Conservation (phyloP, 2,888 invertebrate species). For the Gerosis bhagava region DNA sequence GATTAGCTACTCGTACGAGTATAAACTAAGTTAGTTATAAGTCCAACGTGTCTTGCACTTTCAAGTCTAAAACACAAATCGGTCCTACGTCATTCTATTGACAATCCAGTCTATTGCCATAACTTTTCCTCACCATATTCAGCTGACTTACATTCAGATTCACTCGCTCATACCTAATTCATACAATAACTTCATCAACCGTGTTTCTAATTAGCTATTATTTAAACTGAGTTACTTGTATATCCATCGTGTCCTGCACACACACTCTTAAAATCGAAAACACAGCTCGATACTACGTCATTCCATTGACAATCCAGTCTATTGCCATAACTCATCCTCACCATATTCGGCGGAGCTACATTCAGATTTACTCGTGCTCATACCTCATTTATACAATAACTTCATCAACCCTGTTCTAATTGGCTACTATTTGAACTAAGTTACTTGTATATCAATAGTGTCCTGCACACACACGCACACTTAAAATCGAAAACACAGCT, state of each 20-base stretch:
- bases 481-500: background rate
- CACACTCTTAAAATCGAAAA: too few species aligned
- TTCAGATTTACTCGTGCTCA: slow-evolving; percentile 16
- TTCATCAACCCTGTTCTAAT: background rate
- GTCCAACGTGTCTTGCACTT: too few species aligned
- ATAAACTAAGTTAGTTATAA: too few species aligned
- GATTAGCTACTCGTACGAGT: too few species aligned
- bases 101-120: too few species aligned
- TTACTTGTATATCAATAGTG: too few species aligned
- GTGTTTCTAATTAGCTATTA: background rate
- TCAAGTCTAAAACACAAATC: too few species aligned
- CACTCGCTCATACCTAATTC: slow-evolving; percentile 21
- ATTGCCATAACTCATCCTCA: background rate
- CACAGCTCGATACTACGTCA: background rate
- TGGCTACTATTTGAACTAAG: background rate
- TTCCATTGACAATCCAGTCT: too few species aligned
- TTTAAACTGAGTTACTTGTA: background rate
- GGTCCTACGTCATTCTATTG: background rate
- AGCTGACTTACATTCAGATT: slow-evolving; percentile 13
- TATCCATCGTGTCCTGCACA: too few species aligned
- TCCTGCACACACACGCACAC: too few species aligned
- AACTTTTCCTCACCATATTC: background rate
- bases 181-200: slow-evolving; percentile 10
- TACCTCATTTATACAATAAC: slow-evolving; percentile 22
- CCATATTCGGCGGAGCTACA: slow-evolving; percentile 2